Evolutionary conservation across 1,140 invertebrate species (phyloP), one percentile per base, ranked within the genome.

Genomic region (Lordiphosa clarofinis): DNA sequence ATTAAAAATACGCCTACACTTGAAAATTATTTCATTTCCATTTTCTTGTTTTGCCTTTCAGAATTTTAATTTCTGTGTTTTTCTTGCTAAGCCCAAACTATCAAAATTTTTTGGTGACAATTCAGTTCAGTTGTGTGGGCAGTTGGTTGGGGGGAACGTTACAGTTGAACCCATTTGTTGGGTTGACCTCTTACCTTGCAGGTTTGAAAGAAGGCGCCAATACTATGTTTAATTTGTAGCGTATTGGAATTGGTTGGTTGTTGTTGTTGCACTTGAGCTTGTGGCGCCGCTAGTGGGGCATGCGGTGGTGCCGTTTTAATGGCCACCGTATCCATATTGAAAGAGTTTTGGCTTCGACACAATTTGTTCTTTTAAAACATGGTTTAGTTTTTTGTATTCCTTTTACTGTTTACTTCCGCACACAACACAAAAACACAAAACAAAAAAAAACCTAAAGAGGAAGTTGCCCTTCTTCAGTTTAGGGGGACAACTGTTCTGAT

Each of bases 161-260:
- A 50, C 59, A 33, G 38, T 31, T 70, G 65, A 70, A 47, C 66
- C 48, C 67, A 39, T 62, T 60, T 49, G 21, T 48, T 33, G 6
- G 15, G 2, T 3, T 12, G 9, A 37, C 12, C n/a, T 43, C 72
- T 84, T 88, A 89, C 88, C 88, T 89, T 89, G 88, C 88, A 89
- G 56, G 87, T 89, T 66, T 89, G 88, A 56, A 89, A 89, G 48
- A 89, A 89, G 31, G 88, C 88, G 53, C 88, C 88, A 76, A 89
- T 70, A 56, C 65, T 87, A 57, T 74, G 72, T 55, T 78, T 87
- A 48, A 78, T 60, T 78, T 81, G 75, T 28, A 52, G 58, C 44
- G 63, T 55, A 42, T 66, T 62, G 63, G 68, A 10, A 59, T 56
- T 10, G 61, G 63, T 21, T 33, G 15, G 56, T 54, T 54, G 52